These are phyloP conservation scores for Cyclopterus lumpus DNA, from an alignment of 2,797 vertebrate species.

Conservation along the genomic window DNA sequence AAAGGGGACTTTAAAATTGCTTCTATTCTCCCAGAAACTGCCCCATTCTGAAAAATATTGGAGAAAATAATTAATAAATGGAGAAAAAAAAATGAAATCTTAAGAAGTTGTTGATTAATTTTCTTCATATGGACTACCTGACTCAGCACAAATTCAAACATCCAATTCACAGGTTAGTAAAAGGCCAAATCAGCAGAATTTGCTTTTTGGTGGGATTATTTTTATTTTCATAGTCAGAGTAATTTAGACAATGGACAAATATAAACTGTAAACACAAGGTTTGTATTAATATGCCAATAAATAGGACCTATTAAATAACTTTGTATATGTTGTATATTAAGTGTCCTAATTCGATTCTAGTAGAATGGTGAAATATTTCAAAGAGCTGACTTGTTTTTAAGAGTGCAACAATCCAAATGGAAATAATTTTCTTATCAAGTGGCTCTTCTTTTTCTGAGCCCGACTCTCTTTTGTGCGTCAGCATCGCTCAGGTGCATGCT, in stretches of 20 bases:
- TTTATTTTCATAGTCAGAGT: not conserved
- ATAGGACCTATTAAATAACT: not conserved
- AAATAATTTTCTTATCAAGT: not conserved
- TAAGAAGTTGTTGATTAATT: not conserved
- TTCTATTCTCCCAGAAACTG: not conserved
- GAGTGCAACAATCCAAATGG: not conserved
- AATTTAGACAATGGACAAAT: not conserved
- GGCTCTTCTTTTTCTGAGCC: not conserved
- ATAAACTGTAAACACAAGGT: not conserved
- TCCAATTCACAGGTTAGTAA: not conserved
- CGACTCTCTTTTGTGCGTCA: not conserved
- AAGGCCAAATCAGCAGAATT: not conserved
- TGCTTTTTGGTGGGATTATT: not conserved
- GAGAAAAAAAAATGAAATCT: not conserved
- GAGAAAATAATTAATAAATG: no score
- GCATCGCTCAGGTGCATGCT: slow-evolving; percentile 18
- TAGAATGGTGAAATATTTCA: not conserved
- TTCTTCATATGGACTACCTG: not conserved
- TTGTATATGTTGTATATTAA: not conserved
- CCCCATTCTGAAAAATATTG: not conserved
- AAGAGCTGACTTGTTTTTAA: not conserved
- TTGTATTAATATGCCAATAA: not conserved
- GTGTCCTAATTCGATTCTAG: not conserved
- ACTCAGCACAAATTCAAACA: not conserved
- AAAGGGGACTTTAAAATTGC: not conserved